Evolutionary conservation across 1,140 invertebrate genomes (phyloP), one percentile per base, ranked within the genome.

Genomic region (Bathynomus jamesi): DNA sequence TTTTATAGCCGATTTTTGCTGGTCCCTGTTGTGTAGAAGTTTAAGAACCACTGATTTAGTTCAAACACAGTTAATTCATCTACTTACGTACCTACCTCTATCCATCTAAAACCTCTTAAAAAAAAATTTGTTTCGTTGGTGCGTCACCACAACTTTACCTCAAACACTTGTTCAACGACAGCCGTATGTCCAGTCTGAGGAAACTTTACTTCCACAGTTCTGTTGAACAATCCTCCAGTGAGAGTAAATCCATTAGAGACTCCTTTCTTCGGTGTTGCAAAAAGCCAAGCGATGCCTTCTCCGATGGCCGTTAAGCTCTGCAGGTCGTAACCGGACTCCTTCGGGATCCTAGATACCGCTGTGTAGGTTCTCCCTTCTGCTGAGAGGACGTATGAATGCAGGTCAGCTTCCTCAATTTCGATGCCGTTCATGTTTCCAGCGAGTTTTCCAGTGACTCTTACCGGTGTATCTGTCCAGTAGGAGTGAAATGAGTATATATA

Each of bases 371-470:
- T 85, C 3, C 92, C 93, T 80, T 98, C 95, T 13, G 86, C 85
- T 3, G 92, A 91, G 3, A 95, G 90, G 0, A 98, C 89, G 81
- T 96, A 99, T 0, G 93, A 91, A 82, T 98, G 95, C 65, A 97
- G 84, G 80, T 95, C 90, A n/a, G 91, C 86, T 32, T 91, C 86
- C 11, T 88, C 85, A 2, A 96, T 83, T 21, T 85, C 81, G 28
- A 89, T 81, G 24, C 88, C 88, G 80, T 98, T 98, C 0, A 98
- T 81, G 65, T 80, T 85, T 10, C 94, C 92, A 67, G 85, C 86
- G 1, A 98, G 83, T 82, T 90, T 91, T 1, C 95, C 95, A 72
- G 89, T 92, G 0, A 97, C 88, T 79, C 95, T 85, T 63, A 95
- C 85, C 0, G 94, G 91, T 2, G 88, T 83, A 78, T 90, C 90